Conservation (phyloP, 2,113 vertebrate species). For the Lepus americanus region DNA sequence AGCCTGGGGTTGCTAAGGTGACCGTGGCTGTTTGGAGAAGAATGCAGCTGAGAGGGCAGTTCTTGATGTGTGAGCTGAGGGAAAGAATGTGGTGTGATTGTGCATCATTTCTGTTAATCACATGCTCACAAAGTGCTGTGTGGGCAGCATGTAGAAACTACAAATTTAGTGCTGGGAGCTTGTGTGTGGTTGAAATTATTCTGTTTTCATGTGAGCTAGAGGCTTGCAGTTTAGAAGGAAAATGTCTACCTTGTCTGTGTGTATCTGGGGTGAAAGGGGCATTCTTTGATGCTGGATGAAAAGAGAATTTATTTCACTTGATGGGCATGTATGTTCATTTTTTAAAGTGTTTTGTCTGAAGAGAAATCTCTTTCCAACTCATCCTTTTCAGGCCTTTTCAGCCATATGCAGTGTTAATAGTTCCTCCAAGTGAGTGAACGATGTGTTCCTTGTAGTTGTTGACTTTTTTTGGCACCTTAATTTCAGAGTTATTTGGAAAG, state of each 20-base stretch:
- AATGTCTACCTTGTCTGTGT: constrained; percentile 52
- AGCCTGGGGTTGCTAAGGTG: constrained; percentile 87
- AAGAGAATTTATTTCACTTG: constrained; percentile 52
- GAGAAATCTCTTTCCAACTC: constrained; percentile 22
- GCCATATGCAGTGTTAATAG: neutral
- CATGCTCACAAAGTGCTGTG: constrained; percentile 81
- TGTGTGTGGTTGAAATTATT: constrained; percentile 81
- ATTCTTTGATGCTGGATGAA: constrained; percentile 28
- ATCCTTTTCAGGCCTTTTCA: constrained; percentile 30
- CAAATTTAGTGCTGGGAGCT: constrained; percentile 74
- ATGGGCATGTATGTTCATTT: constrained; percentile 19
- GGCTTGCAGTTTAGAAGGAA: constrained; percentile 73
- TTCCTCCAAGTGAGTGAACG: constrained; percentile 1
- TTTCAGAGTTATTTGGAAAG: constrained; percentile 63
- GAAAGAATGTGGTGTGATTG: constrained; percentile 84
- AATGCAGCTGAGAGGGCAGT: constrained; percentile 88
- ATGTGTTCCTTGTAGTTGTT: constrained; percentile 42
- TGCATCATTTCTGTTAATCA: constrained; percentile 81
- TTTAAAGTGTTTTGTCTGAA: neutral
- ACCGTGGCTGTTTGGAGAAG: constrained; percentile 83
- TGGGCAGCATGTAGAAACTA: constrained; percentile 74
- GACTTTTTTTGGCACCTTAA: constrained; percentile 45
- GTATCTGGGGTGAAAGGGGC: neutral
- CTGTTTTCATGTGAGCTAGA: constrained; percentile 82
- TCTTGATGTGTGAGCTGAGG: constrained; percentile 84